A percentile compares a stretch with the other conserved stretches of the same genome.
phyloP scores from a whole-genome alignment of 1,140 invertebrate genomes.

The Drosophila jambulina region DNA sequence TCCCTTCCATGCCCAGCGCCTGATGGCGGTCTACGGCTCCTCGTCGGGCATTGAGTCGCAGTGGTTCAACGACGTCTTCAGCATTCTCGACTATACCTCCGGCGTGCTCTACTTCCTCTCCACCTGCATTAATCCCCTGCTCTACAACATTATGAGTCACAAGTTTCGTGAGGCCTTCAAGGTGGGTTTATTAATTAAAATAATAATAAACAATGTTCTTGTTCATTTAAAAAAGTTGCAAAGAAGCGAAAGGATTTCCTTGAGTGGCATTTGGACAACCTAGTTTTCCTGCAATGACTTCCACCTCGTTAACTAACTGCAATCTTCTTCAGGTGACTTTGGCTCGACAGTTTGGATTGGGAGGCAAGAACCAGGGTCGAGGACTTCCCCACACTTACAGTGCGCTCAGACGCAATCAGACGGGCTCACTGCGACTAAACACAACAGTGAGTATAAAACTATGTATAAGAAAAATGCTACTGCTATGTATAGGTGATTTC shows the following conservation, averaged over 20 bases:
- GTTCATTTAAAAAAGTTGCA: neutral
- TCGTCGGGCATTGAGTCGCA: constrained; percentile 76
- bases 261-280: neutral
- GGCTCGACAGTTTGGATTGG: constrained; percentile 67
- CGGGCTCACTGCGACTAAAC: constrained; percentile 69
- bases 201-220: neutral
- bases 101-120: constrained; percentile 91
- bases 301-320: too few species aligned
- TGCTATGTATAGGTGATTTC: neutral
- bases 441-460: constrained; percentile 62
- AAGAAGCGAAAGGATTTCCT: neutral
- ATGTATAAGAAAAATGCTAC: neutral
- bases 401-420: constrained; percentile 67
- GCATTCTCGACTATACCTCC: constrained; percentile 89
- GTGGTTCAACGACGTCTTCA: constrained; percentile 86
- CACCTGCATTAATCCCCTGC: constrained; percentile 92
- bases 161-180: constrained; percentile 94
- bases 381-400: constrained; percentile 73
- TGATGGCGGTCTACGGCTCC: constrained; percentile 90
- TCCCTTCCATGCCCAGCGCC: constrained; percentile 95
- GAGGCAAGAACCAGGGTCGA: constrained; percentile 55
- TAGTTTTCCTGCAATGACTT: neutral
- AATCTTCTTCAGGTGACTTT: constrained; percentile 56
- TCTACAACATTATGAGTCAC: constrained; percentile 95
- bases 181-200: constrained; percentile 85